Base-by-base conservation (phyloP, 2,888 invertebrate genomes). In the Erebia palarica region DNA sequence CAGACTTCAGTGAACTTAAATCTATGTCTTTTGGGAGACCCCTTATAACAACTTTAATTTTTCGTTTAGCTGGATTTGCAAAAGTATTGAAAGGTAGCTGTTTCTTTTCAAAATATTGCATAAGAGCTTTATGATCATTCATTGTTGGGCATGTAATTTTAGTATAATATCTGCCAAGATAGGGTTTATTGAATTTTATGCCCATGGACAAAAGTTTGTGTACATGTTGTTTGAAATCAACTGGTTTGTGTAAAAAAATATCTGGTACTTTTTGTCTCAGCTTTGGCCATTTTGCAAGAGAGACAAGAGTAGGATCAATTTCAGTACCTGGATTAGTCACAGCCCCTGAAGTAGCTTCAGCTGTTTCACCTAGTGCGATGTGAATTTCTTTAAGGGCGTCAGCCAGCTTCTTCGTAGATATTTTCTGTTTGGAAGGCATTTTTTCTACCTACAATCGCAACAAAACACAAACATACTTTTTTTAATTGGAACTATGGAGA, bases 51-150 rank as follows among this genome's bases (percentile, higher is more conserved):
- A 89, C 81, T 80, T 85, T 88, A 77, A 87, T 78, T 78, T 84
- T 87, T 68, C 82, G 83, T 68, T 86, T 83, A 9, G 75, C 72
- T 10, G 88, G 87, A 74, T 84, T 76, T 1, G 86, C 84, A 76
- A 80, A 89, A 10, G 90, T 90, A 63, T 90, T 87, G 71, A 83
- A 89, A 0, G 87, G 87, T 13, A 88, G 55, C 63, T 86, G 73
- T 14, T 81, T 80, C 21, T 80, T 82, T 7, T 85, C 81, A 14
- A 88, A 84, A 77, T 84, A 87, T 66, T 85, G 77, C 3, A 79
- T 68, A 65, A 89, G 69, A 18, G 76, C 72, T 71, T 81, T 84
- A 58, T 88, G 83, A 66, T 88, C 87, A 72, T 82, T 78, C 42
- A 80, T 78, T 8, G 83, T 78, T 57, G 69, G 64, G 18, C 83